Evolutionary conservation across 35 echinoderm and acorn worm genomes (phyloP), one percentile per base, ranked within the genome.

Genomic region (Patiria miniata): DNA sequence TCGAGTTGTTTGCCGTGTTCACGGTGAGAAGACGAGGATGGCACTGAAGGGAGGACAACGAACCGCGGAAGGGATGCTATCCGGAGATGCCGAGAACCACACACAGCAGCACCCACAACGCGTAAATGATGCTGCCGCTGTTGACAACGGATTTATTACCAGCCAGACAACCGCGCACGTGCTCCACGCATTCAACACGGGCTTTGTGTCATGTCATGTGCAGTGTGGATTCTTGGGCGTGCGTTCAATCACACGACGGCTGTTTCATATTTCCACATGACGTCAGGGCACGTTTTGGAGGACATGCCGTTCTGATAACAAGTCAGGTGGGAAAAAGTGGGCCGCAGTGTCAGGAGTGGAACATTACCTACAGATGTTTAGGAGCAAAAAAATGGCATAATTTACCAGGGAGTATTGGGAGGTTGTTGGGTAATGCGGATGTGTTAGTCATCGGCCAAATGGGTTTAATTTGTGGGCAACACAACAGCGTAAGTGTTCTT

Each of bases 391-490:
- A 47, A 4, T 47, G 4, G 12, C 42, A 28, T 61, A 61, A 30
- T 69, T 69, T 69, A 28, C 21, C 14, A 34, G 65, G 65, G 34
- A 32, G 19, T 7, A 22, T 32, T 30, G 21, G 21, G 21, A 26
- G 23, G 29, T 7, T 26, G 21, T 14, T 28, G 65, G 2, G 12
- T 4, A 36, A 26, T 7, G 30, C 65, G 65, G 65, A 73, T 28
- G 9, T 23, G 29, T 73, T 73, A 73, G 65, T 73, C 65, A 73
- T 23, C 29, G 26, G 29, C 26, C 65, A 73, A 73, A 34, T 73
- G 65, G 65, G 65, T 73, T 73, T 34, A 73, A 73, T 73, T 73
- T 73, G 65, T 34, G 65, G 28, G 7, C 65, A 73, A 10, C 34
- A 73, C 65, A 73, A 34, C 34, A 26, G 34, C 14, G 14, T 73